Evolutionary conservation across 2,888 invertebrate genomes (phyloP).

Genomic region (Choristoneura rosaceana): DNA sequence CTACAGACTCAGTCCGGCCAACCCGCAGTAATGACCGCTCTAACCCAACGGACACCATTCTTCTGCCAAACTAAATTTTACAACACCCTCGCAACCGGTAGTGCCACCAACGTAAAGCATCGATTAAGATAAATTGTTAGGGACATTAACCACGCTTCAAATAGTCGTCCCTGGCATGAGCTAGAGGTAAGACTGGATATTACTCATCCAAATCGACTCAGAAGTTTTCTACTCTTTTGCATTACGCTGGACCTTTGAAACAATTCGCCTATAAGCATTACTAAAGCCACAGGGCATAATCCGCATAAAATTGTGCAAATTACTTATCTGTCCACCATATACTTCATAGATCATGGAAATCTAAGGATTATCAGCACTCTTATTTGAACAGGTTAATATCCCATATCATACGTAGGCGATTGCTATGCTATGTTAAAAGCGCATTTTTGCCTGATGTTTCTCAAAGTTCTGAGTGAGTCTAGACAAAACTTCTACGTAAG

Average conservation of each 20-base stretch:
- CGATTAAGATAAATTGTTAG: not conserved
- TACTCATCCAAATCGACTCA: slow-evolving; percentile 1
- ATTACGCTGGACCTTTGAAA: not conserved
- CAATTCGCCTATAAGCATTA: not conserved
- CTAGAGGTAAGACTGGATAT: not conserved
- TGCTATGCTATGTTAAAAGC: too few species aligned
- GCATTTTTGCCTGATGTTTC: too few species aligned
- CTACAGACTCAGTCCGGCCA: slow-evolving; percentile 56
- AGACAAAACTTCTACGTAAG: too few species aligned
- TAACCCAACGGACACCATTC: not conserved
- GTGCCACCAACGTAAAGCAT: not conserved
- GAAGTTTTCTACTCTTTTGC: not conserved
- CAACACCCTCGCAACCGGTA: not conserved
- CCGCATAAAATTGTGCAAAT: not conserved
- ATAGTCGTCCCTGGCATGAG: too few species aligned
- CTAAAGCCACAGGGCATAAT: not conserved
- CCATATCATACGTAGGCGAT: too few species aligned
- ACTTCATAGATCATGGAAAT: not conserved
- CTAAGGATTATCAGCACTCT: not conserved
- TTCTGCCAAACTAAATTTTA: slow-evolving; percentile 23
- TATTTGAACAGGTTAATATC: too few species aligned
- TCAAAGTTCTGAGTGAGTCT: too few species aligned
- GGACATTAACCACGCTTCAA: not conserved
- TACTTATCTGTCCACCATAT: not conserved
- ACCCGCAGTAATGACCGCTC: slow-evolving; percentile 30